Conservation (phyloP, 2,113 vertebrate species). For the Malurus alboscapulatus region DNA sequence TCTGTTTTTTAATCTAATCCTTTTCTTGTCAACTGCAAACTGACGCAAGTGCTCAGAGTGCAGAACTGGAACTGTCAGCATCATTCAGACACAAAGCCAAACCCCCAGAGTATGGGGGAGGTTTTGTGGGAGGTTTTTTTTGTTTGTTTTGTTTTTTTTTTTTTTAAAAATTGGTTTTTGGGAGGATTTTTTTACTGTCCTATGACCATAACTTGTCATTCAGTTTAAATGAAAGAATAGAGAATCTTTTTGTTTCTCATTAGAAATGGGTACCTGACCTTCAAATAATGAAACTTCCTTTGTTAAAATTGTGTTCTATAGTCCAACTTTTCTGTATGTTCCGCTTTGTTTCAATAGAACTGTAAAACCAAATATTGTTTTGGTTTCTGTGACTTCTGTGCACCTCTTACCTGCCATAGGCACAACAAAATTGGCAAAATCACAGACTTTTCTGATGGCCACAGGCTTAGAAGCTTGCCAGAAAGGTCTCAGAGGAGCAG, state of each 20-base stretch:
- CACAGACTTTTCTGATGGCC: not conserved
- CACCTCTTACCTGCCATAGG: rapidly evolving
- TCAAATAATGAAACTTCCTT: not conserved
- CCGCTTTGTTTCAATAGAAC: not conserved
- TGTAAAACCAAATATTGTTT: rapidly evolving
- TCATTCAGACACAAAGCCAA: not conserved
- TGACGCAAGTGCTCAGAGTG: not conserved
- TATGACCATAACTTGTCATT: not conserved
- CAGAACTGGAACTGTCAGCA: not conserved
- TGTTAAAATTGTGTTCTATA: not conserved
- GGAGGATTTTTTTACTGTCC: not conserved
- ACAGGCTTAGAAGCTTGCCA: not conserved
- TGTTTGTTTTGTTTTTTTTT: too few species aligned
- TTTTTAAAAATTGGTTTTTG: not conserved
- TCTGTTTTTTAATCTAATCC: not conserved
- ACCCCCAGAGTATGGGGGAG: rapidly evolving
- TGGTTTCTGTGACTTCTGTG: not conserved
- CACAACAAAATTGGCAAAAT: not conserved
- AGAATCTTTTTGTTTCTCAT: not conserved
- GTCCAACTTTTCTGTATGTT: not conserved
- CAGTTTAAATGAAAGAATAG: not conserved
- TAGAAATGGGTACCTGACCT: not conserved
- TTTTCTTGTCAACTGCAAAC: not conserved
- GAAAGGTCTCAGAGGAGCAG: not conserved
- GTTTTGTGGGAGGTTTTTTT: not conserved